Base-by-base conservation (phyloP, 2,113 vertebrate genomes). In the Pseudorasbora parva region DNA sequence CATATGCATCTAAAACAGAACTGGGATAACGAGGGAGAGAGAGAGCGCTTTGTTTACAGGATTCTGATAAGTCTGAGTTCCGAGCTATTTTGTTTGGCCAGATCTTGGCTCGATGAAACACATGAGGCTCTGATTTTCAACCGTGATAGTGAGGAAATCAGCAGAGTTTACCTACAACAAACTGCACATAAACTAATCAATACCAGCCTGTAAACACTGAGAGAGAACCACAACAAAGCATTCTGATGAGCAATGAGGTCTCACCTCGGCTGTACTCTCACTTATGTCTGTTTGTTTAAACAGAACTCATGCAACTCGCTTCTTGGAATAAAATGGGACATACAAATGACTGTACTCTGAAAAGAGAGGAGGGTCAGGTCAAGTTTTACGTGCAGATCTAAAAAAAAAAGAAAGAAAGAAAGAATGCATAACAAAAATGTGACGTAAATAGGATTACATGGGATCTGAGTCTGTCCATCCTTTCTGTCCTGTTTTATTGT, bases 401-500 rank as follows among this genome's bases (percentile, higher is more conserved):
- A 43, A 23, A 73, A 68, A 81, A 81, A 68, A 11, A 30, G 3
- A 30, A 33, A 30, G 30, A 0, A 33, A 33, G 1, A 37, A 37
- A 1, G 17, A 64, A 79, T 30, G 7, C 10, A 81, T 54, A 15
- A 56, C 47, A 69, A 71, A 69, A n/a, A 56, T 14, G 72, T 74
- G 72, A 74, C 71, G 45, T 15, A 47, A 49, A 21, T 27, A 49
- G 59, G 43, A 49, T 12, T 75, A 78, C 85, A 88, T 85, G 81
- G 81, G 88, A 85, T 83, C 45, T 82, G 56, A 86, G 45, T 87
- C 83, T 45, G 74, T 89, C 78, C 86, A 90, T 88, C 82, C 81
- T 62, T 91, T 93, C 89, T 43, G 90, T 91, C 91, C 88, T 89
- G 88, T 90, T 90, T 92, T 90, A 86, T 89, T 89, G 88, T 86